phyloP scores from a whole-genome alignment of 1,140 invertebrate genomes.

The Mycetomoellerius zeteki region DNA sequence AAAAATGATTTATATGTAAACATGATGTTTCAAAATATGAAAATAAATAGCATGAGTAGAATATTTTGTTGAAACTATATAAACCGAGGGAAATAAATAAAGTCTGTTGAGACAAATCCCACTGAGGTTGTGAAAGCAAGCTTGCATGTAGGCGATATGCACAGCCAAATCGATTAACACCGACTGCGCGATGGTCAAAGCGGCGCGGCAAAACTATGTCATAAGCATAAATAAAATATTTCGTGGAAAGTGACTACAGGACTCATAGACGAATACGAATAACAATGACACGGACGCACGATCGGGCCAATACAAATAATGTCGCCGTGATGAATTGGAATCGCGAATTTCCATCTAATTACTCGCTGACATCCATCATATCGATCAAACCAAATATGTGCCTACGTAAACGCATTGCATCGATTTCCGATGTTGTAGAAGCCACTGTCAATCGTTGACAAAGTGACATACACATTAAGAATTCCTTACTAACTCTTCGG shows the following conservation, averaged over 20 bases:
- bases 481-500: background rate
- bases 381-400: conserved; percentile 41
- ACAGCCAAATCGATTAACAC: conserved; percentile 57
- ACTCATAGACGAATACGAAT: background rate
- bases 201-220: conserved; percentile 45
- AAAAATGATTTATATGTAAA: background rate
- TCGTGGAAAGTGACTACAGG: conserved; percentile 32
- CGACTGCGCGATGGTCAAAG: conserved; percentile 42
- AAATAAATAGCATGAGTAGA: background rate
- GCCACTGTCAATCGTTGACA: background rate
- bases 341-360: conserved; percentile 53
- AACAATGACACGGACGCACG: conserved; percentile 4
- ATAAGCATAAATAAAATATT: conserved; percentile 59
- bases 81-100: conserved; percentile 11
- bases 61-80: background rate
- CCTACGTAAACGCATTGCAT: conserved; percentile 32
- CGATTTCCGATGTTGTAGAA: conserved; percentile 38
- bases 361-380: conserved; percentile 40
- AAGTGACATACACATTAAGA: conserved; percentile 1
- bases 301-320: conserved; percentile 1
- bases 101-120: conserved; percentile 21
- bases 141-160: conserved; percentile 41
- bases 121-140: conserved; percentile 34
- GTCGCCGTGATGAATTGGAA: conserved; percentile 26
- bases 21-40: background rate